A percentile compares a stretch with the other conserved stretches of the same genome.
phyloP scores from a whole-genome alignment of 2,113 vertebrate genomes.

The Abramis brama region DNA sequence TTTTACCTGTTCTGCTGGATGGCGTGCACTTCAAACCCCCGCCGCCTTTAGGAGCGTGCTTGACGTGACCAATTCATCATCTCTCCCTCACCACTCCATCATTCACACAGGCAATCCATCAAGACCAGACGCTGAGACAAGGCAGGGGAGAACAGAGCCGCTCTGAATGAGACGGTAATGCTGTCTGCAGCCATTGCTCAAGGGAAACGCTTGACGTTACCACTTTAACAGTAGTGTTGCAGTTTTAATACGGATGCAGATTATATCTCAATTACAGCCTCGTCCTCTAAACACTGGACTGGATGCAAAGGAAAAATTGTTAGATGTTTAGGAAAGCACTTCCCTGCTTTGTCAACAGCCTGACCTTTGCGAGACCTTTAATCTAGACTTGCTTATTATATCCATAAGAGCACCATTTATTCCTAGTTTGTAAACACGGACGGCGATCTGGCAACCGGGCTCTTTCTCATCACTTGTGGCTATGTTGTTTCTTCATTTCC shows the following conservation, averaged over 20 bases:
- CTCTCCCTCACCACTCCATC: conserved; percentile 47
- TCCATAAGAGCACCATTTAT: neutral
- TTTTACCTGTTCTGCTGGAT: conserved; percentile 2
- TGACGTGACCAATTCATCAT: conserved; percentile 56
- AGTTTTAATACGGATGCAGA: neutral
- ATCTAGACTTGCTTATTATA: neutral
- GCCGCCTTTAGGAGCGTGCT: conserved; percentile 57
- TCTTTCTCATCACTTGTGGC: conserved; percentile 58
- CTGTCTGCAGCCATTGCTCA: conserved; percentile 12
- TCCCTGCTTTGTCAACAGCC: neutral
- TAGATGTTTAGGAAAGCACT: neutral
- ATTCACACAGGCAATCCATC: conserved; percentile 51
- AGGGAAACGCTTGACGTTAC: neutral
- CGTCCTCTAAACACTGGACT: neutral
- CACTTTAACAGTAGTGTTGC: conserved; percentile 23
- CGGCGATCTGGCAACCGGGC: conserved; percentile 11
- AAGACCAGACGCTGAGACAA: conserved; percentile 6
- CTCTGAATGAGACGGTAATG: conserved; percentile 21
- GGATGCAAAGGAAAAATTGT: neutral
- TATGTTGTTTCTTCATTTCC: conserved; percentile 74
- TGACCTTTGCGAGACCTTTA: neutral
- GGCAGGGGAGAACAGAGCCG: neutral
- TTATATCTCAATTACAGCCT: neutral
- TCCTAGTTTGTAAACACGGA: neutral
- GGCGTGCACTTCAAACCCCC: conserved; percentile 47